These are phyloP conservation scores for Melanostoma scalare DNA, from an alignment of 2,888 invertebrate genomes.

Conservation along the genomic window DNA sequence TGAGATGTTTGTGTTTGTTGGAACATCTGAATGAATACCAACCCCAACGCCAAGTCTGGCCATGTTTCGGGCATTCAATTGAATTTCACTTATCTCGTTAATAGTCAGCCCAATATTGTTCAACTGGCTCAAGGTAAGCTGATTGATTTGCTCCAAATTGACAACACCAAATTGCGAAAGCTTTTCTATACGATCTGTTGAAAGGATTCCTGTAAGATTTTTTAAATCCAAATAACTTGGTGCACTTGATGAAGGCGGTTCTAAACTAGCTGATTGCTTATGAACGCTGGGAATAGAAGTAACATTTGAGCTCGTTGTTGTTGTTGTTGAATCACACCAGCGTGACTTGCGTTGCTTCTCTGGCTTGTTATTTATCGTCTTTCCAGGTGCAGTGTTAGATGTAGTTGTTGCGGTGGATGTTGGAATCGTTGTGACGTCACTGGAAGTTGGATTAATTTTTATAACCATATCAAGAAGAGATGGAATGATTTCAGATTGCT, in stretches of 20 bases:
- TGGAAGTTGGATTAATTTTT: slow-evolving; percentile 80
- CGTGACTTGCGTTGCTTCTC: slow-evolving; percentile 81
- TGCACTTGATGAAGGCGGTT: slow-evolving; percentile 73
- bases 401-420: background rate
- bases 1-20: slow-evolving; percentile 15
- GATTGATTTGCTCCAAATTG: slow-evolving; percentile 85
- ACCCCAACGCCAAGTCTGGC: slow-evolving; percentile 83
- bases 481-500: slow-evolving; percentile 76
- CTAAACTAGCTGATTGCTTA: slow-evolving; percentile 50
- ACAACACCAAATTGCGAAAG: slow-evolving; percentile 85
- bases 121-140: slow-evolving; percentile 85
- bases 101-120: slow-evolving; percentile 85
- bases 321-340: slow-evolving; percentile 78
- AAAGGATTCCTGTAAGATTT: slow-evolving; percentile 84
- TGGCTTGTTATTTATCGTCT: slow-evolving; percentile 56
- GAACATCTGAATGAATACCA: slow-evolving; percentile 20
- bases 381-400: slow-evolving; percentile 2
- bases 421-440: slow-evolving; percentile 58
- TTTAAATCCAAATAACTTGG: slow-evolving; percentile 83
- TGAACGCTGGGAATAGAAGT: background rate
- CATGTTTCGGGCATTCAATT: slow-evolving; percentile 85
- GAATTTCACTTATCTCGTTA: slow-evolving; percentile 85
- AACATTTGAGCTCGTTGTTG: slow-evolving; percentile 49
- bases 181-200: slow-evolving; percentile 84
- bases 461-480: slow-evolving; percentile 81